Conservation (phyloP, 1,140 invertebrate genomes). For the Cheumatopsyche charites region DNA sequence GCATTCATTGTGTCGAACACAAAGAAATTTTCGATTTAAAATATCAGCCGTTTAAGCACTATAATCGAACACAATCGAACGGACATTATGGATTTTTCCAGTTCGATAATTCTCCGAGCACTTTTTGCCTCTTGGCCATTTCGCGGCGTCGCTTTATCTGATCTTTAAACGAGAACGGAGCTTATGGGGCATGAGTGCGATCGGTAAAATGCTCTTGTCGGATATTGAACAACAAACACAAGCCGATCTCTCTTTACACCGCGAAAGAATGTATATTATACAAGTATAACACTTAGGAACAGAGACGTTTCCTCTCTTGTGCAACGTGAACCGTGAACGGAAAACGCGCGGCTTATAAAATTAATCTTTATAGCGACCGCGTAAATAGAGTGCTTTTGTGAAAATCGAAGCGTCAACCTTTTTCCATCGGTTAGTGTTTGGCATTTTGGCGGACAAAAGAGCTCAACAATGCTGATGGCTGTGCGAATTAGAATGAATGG, state of each 20-base stretch:
- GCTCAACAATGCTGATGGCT: neutral
- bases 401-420: neutral
- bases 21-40: no score
- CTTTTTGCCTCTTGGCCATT: neutral
- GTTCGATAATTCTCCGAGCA: neutral
- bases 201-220: constrained; percentile 19
- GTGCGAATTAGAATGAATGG: neutral
- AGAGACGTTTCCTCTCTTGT: neutral
- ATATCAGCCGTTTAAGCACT: no score
- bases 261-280: neutral
- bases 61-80: no score
- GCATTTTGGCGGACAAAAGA: neutral
- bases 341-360: neutral
- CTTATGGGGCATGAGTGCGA: constrained; percentile 17
- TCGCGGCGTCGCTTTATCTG: constrained; percentile 10
- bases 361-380: no score
- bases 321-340: neutral
- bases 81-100: neutral
- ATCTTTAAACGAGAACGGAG: constrained; percentile 16
- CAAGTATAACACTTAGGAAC: neutral
- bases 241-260: neutral
- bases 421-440: neutral
- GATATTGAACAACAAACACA: constrained; percentile 1
- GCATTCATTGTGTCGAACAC: no score
- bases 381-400: no score